Evolutionary conservation across 2,888 invertebrate genomes (phyloP), one percentile per base, ranked within the genome.

Genomic region (Athrips mouffetella): DNA sequence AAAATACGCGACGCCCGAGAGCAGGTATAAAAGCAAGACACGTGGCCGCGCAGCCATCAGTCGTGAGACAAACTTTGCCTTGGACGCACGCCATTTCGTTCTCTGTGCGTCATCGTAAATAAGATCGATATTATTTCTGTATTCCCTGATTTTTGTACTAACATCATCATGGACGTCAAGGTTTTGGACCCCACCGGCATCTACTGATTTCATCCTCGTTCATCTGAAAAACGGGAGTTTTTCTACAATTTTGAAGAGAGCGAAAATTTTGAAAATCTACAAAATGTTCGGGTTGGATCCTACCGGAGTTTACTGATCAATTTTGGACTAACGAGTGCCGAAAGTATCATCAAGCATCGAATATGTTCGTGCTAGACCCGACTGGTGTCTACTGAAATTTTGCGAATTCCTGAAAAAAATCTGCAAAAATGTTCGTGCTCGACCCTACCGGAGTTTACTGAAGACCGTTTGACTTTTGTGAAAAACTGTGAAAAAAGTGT

Each of bases 161-260:
- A 5, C 13, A 39, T 67, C 71, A 73, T 55, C 60, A 87, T 87
- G 87, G 83, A 78, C 59, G 75, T 81, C 75, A 84, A 85, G 62
- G 79, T 83, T 76, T 71, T 88, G 72, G 88, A 88, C 62, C 88
- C 88, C 50, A 88, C 88, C 58, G 87, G 87, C 70, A 85, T 88
- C 66, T 88, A 88, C 62, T 84, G 69, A 75, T 16, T 13, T 41
- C 27, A 57, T 57, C 52, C 59, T 49, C 23, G 25, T 52, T 49
- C 47, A 37, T 48, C 30, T 47, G 40, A 49, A 46, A 33, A 48
- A 21, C 48, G 8, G 10, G 15, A 30, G 44, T 29, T 48, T 54
- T 48, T 54, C 48, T 51, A 52, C 47, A 51, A 46, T 49, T 61
- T 47, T 54, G 53, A 55, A 57, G 51, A 62, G 8, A 7, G 16